Base-by-base conservation (phyloP, 2,888 invertebrate species). In the Xylocampa areola region DNA sequence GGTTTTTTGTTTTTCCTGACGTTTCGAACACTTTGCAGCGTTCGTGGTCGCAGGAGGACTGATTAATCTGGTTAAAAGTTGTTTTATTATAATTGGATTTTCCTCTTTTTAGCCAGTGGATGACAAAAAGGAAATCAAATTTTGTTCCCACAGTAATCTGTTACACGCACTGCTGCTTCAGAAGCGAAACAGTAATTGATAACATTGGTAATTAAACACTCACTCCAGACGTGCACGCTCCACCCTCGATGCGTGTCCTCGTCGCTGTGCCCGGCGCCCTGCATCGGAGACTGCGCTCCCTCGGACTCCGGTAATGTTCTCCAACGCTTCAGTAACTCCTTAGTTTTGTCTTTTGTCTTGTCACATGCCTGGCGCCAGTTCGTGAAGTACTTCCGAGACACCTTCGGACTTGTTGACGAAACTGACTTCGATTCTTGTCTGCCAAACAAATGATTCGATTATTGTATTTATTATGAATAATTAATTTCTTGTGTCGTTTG, bases 141-240 rank as follows among this genome's bases (percentile, higher is more conserved):
- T n/a, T n/a, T n/a, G n/a, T n/a, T n/a, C n/a, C n/a, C n/a, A n/a
- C n/a, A n/a, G n/a, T n/a, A n/a, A n/a, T n/a, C n/a, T n/a, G n/a
- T n/a, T n/a, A n/a, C n/a, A n/a, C n/a, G n/a, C n/a, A n/a, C n/a
- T n/a, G n/a, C n/a, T n/a, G n/a, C n/a, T n/a, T n/a, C n/a, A n/a
- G n/a, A n/a, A n/a, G 10, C n/a, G 16, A n/a, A 7, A 19, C 6
- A 19, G 1, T n/a, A 10, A 35, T 4, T 17, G 2, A 25, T 2
- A 8, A 25, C 7, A 25, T 25, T 8, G 5, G 4, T 16, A 36
- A 13, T 4, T 0, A 30, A 25, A 13, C 5, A 89, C 95, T 95
- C 88, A 96, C 96, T 96, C 96, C 96, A 96, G 65, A 96, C 96
- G 82, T 96, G 96, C 17, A 96, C 96, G 79, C 96, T 96, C 96